Conservation (phyloP, 1,140 invertebrate species). For the Goniozus legneri region DNA sequence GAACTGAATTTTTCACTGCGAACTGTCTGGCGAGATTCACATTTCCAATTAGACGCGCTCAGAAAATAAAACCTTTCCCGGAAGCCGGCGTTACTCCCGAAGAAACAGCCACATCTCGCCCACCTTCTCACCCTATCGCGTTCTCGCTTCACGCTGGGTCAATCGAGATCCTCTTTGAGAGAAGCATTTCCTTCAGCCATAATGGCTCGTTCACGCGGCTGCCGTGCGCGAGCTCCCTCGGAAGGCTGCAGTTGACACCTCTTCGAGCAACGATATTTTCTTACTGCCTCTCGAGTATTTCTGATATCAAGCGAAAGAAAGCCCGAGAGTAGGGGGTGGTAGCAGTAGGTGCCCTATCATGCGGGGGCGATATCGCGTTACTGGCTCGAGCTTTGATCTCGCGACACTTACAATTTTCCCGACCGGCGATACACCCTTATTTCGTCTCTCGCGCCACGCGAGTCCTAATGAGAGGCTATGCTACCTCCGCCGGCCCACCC, state of each 20-base stretch:
- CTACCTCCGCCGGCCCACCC: background rate
- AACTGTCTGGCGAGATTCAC: too few relatives aligned
- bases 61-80: too few relatives aligned
- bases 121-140: background rate
- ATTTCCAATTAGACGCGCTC: too few relatives aligned
- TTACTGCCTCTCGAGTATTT: too few relatives aligned
- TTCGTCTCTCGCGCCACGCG: constrained; percentile 47
- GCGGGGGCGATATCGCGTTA: constrained; percentile 53
- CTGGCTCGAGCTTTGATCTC: constrained; percentile 51
- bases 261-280: constrained; percentile 18
- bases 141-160: background rate
- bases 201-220: background rate
- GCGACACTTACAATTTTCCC: constrained; percentile 57
- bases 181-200: background rate
- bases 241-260: constrained; percentile 28
- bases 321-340: constrained; percentile 5
- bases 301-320: too few relatives aligned
- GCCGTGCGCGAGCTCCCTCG: background rate
- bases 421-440: constrained; percentile 55
- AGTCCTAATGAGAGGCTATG: constrained; percentile 53
- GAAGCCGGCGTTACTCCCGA: too few relatives aligned
- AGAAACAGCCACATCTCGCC: too few relatives aligned
- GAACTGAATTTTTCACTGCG: too few relatives aligned
- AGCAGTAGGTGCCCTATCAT: constrained; percentile 23
- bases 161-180: constrained; percentile 14